Evolutionary conservation across 2,797 vertebrate genomes (phyloP), one percentile per base, ranked within the genome.

Genomic region (Gadopsis marmoratus): DNA sequence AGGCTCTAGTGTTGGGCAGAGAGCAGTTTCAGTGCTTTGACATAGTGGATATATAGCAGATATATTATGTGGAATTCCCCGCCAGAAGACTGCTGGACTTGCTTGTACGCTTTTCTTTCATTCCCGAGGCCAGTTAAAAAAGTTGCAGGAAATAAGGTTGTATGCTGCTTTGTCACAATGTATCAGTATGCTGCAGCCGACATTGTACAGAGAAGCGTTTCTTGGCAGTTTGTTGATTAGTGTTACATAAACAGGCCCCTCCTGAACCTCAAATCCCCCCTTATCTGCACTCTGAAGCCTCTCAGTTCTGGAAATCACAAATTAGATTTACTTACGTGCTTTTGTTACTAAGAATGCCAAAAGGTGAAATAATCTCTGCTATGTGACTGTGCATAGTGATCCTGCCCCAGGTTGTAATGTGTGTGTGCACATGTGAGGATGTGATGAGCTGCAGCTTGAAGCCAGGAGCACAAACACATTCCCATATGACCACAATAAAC

Each of bases 141-240:
- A 39, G 51, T 4, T 33, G 50, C 68, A 63, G 68, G 58, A 81
- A 74, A 81, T 63, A 23, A 76, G 41, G 14, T 12, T 37, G 26
- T 17, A 10, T 55, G 23, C 43, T 59, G 51, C 51, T 84, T 78
- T 82, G 68, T 79, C 60, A 70, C 54, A 19, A 14, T 39, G 33
- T 37, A 79, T 90, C 78, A 85, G 78, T 83, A 74, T 85, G 70
- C 78, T 55, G 19, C 79, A 61, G 47, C 61, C 68, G 61, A 65
- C 54, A 64, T 0, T 63, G 33, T 35, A 26, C 29, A 78, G 43
- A 68, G 54, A 76, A 78, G 37, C 3, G 7, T 56, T 80, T 86
- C 65, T 81, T 89, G 83, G 83, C 81, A 85, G 63, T 83, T 81
- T 79, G 74, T 80, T 66, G 35, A 78, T 84, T 67, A 72, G 45